These are phyloP conservation scores for Ceratina australensis DNA, from an alignment of 1,140 invertebrate species.

Conservation along the genomic window DNA sequence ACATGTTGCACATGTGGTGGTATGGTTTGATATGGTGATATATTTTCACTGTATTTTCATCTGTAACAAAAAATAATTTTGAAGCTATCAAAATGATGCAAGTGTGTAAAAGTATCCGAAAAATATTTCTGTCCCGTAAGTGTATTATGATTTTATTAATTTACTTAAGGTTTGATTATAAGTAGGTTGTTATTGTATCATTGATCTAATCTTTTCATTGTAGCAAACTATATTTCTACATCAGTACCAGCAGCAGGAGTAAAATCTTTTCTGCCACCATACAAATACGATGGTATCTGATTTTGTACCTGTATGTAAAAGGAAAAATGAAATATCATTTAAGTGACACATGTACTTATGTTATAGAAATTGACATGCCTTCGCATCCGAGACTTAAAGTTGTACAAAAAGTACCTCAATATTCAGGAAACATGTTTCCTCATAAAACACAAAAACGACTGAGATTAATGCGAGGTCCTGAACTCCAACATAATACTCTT, in stretches of 20 bases:
- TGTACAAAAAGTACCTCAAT: constrained; percentile 86
- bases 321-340: neutral
- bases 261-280: constrained; percentile 83
- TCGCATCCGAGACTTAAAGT: constrained; percentile 85
- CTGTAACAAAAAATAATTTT: neutral
- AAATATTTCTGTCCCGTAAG: constrained; percentile 49
- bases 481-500: constrained; percentile 90
- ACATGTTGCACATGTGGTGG: no score
- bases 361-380: constrained; percentile 86
- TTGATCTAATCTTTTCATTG: neutral
- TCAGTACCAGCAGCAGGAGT: constrained; percentile 78
- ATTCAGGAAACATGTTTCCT: constrained; percentile 83
- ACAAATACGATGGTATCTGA: constrained; percentile 81
- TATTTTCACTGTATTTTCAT: no score
- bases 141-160: constrained; percentile 16
- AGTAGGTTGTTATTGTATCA: neutral
- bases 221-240: neutral
- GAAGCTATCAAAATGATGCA: constrained; percentile 20
- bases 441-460: constrained; percentile 92
- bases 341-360: constrained; percentile 19
- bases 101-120: neutral
- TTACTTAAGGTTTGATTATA: neutral
- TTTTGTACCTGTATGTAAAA: neutral
- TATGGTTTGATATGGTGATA: no score
- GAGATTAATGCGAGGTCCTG: constrained; percentile 93